Evolutionary conservation across 92 coral and sea anemone genomes (phyloP).

Genomic region (Virgularia gustaviana): DNA sequence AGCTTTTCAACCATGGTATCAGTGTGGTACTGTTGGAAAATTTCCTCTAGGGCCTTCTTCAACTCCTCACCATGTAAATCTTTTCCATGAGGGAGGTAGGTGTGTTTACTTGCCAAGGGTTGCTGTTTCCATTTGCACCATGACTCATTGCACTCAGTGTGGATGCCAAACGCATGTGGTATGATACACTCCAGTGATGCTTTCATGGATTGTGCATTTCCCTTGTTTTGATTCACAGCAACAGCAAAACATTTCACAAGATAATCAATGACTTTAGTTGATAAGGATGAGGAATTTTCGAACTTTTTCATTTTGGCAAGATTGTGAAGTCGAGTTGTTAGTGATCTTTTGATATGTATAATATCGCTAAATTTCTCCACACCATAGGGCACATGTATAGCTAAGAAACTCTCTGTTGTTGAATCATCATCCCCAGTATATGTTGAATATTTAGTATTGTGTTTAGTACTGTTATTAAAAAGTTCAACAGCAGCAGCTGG

Average conservation of each 20-base stretch:
- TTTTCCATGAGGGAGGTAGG: conserved; percentile 57
- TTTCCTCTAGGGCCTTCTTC: conserved; percentile 14
- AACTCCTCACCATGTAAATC: conserved; percentile 50
- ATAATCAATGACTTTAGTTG: conserved; percentile 14
- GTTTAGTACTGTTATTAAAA: conserved; percentile 33
- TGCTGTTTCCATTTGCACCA: conserved; percentile 54
- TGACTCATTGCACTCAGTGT: conserved; percentile 38
- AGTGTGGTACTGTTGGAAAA: conserved; percentile 40
- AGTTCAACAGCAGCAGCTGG: conserved; percentile 49
- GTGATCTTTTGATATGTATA: conserved; percentile 54
- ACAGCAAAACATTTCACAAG: conserved; percentile 20
- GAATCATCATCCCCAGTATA: conserved; percentile 67
- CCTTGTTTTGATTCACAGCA: background rate
- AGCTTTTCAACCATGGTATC: conserved; percentile 49
- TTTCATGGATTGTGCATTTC: too few species aligned
- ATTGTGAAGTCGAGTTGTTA: conserved; percentile 51
- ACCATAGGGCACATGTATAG: conserved; percentile 44
- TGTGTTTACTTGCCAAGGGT: conserved; percentile 28
- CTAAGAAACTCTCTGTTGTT: conserved; percentile 49
- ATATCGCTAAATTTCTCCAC: conserved; percentile 63
- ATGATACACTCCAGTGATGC: conserved; percentile 32
- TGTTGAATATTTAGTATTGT: conserved; percentile 44
- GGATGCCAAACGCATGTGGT: conserved; percentile 63
- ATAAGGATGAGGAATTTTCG: conserved; percentile 35
- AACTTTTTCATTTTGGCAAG: conserved; percentile 45